These are phyloP conservation scores for Agonopterix alstromeriana DNA, from an alignment of 2,888 invertebrate species.

Conservation along the genomic window DNA sequence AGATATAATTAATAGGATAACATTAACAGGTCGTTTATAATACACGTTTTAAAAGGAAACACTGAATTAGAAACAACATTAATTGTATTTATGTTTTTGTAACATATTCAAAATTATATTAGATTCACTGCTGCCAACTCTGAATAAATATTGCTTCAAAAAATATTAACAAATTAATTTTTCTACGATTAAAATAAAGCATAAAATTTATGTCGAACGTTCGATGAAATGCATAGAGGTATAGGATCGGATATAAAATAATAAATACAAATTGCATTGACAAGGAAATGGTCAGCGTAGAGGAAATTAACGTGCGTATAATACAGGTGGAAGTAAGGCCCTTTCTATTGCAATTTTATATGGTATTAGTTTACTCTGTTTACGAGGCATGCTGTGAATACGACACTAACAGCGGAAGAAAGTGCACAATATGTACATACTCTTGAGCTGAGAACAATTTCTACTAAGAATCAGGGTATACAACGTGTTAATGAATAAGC, in stretches of 20 bases:
- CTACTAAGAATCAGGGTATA: not conserved
- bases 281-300: conserved; percentile 14
- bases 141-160: not conserved
- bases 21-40: conserved; percentile 57
- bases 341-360: conserved; percentile 17
- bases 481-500: too few relatives aligned
- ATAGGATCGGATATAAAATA: conserved; percentile 1
- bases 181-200: not conserved
- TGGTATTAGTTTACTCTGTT: conserved; percentile 8
- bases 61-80: conserved; percentile 37
- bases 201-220: not conserved
- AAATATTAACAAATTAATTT: conserved; percentile 1
- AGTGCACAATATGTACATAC: not conserved
- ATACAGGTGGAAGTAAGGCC: conserved; percentile 16
- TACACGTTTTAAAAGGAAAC: conserved; percentile 46
- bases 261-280: conserved; percentile 5
- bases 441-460: not conserved
- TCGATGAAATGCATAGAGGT: not conserved
- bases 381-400: conserved; percentile 2
- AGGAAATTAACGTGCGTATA: conserved; percentile 17
- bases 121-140: not conserved
- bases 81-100: conserved; percentile 32
- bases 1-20: conserved; percentile 62
- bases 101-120: conserved; percentile 22
- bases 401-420: conserved; percentile 1